phyloP scores from a whole-genome alignment of 1,140 invertebrate genomes.

The Grapholita molesta region DNA sequence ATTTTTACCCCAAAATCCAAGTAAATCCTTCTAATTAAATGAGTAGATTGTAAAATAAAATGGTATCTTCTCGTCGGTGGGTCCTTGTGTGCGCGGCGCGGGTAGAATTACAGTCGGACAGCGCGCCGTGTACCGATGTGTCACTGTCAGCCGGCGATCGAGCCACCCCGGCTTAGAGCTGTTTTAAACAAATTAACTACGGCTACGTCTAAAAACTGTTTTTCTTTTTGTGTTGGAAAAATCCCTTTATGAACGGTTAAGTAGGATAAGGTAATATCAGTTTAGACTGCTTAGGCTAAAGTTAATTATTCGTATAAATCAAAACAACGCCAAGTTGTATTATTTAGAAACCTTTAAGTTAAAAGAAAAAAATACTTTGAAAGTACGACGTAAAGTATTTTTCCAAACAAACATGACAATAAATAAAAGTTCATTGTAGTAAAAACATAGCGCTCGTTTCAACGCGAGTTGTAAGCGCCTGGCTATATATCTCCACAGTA shows the following conservation, averaged over 20 bases:
- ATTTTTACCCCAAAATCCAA: background rate
- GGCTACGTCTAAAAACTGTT: slow-evolving; percentile 37
- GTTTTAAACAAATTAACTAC: slow-evolving; percentile 67
- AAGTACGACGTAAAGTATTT: too few relatives aligned
- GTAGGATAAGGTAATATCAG: background rate
- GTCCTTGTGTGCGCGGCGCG: slow-evolving; percentile 37
- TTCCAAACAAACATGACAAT: background rate
- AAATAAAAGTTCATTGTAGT: background rate
- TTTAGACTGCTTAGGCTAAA: background rate
- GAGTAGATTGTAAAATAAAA: slow-evolving; percentile 53
- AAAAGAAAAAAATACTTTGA: too few relatives aligned
- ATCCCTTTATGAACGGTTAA: background rate
- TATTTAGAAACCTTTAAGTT: too few relatives aligned
- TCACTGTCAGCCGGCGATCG: slow-evolving; percentile 71
- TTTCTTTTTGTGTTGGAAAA: slow-evolving; percentile 24
- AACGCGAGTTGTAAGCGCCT: background rate
- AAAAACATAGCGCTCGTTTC: background rate
- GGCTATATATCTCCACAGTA: background rate
- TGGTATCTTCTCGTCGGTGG: slow-evolving; percentile 32
- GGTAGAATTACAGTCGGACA: slow-evolving; percentile 76
- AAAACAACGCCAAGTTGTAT: too few relatives aligned
- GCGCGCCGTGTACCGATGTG: slow-evolving; percentile 74
- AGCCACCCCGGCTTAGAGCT: slow-evolving; percentile 61
- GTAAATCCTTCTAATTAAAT: slow-evolving; percentile 41
- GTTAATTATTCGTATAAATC: too few relatives aligned